A percentile compares a stretch with the other conserved stretches of the same genome.
Conservation (phyloP, 1,140 invertebrate species). For the Drosophila athabasca region DNA sequence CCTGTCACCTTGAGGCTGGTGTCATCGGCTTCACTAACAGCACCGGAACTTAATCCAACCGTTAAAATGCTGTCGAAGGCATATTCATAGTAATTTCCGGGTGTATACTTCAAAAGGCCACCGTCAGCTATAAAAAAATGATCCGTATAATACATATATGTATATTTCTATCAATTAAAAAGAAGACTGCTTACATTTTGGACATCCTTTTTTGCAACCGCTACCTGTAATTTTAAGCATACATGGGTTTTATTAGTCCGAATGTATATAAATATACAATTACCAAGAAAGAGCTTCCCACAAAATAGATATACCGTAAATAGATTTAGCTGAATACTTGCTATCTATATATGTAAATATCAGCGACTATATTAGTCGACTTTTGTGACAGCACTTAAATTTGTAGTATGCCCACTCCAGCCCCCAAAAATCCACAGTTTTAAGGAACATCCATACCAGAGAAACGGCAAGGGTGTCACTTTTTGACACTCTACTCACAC, state of each 20-base stretch:
- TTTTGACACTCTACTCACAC: too few species aligned
- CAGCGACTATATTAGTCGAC: too few species aligned
- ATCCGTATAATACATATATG: constrained; percentile 2
- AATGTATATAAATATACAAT: neutral
- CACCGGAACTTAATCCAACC: constrained; percentile 57
- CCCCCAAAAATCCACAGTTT: too few species aligned
- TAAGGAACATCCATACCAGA: too few species aligned
- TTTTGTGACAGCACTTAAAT: too few species aligned
- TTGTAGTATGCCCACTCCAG: too few species aligned
- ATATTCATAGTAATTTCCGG: constrained; percentile 75
- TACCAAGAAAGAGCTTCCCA: too few species aligned
- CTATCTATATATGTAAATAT: too few species aligned
- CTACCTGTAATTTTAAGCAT: constrained; percentile 45
- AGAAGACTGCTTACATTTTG: constrained; percentile 51
- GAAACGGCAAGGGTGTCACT: too few species aligned
- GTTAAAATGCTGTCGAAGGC: constrained; percentile 75
- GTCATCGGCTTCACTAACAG: constrained; percentile 80
- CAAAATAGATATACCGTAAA: too few species aligned
- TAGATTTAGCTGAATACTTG: too few species aligned
- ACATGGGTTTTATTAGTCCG: neutral
- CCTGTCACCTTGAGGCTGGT: constrained; percentile 85
- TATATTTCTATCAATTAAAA: constrained; percentile 3
- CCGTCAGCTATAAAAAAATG: constrained; percentile 56
- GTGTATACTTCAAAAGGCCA: constrained; percentile 60
- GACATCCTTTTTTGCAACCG: constrained; percentile 61